Percentiles rank a stretch among this genome's conserved stretches.
phyloP scores from a whole-genome alignment of 2,797 vertebrate genomes.

The Gymnopithys bicolor region DNA sequence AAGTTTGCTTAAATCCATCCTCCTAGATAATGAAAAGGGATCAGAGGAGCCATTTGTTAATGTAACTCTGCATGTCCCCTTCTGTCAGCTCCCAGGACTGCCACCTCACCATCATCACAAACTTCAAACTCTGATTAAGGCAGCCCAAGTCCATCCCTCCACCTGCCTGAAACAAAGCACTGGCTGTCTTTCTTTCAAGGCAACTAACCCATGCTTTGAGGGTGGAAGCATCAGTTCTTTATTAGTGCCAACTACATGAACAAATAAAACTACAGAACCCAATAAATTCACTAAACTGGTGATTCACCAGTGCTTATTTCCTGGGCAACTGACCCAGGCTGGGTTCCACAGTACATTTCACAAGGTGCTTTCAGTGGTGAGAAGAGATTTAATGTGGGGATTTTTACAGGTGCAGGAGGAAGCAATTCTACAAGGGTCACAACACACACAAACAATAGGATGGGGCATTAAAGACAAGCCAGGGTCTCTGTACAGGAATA shows the following conservation, averaged over 20 bases:
- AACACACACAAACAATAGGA: constrained; percentile 19
- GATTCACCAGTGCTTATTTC: constrained; percentile 1
- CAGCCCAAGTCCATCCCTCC: not conserved
- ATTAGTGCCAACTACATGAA: constrained; percentile 29
- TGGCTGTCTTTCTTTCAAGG: not conserved
- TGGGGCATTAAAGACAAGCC: not conserved
- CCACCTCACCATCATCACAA: not conserved
- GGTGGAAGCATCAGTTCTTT: constrained; percentile 7
- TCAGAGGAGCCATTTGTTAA: not conserved
- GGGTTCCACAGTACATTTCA: not conserved
- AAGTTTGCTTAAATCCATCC: not conserved
- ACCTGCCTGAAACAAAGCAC: not conserved
- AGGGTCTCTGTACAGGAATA: not conserved
- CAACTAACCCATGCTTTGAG: not conserved
- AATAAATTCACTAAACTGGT: constrained; percentile 11
- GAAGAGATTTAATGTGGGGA: not conserved
- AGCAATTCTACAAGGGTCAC: constrained; percentile 40
- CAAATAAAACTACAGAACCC: constrained; percentile 52
- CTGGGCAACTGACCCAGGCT: not conserved
- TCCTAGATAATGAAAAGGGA: not conserved
- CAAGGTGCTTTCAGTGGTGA: not conserved
- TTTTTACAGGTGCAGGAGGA: not conserved
- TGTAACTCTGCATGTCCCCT: not conserved
- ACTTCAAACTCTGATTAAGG: not conserved
- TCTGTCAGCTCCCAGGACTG: not conserved